These are phyloP conservation scores for Ceratina australensis DNA, from an alignment of 1,140 invertebrate species.

Conservation along the genomic window DNA sequence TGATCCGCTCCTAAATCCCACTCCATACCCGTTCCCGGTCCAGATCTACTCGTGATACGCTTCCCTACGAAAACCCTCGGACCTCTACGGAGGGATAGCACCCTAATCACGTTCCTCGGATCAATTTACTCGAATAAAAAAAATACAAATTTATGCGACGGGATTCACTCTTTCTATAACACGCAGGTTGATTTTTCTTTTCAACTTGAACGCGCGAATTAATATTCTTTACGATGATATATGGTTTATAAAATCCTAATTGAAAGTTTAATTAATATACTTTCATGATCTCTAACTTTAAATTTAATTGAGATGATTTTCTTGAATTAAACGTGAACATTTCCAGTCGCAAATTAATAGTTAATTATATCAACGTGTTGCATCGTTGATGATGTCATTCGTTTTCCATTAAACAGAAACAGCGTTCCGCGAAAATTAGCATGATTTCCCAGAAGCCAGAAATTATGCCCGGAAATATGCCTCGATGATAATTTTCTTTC, in stretches of 20 bases:
- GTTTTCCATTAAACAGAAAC: neutral
- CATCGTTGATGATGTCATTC: neutral
- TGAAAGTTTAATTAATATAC: too few species aligned
- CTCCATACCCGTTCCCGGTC: constrained; percentile 1
- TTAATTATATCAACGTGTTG: neutral
- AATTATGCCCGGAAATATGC: neutral
- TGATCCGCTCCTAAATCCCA: constrained; percentile 54
- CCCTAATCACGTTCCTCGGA: neutral
- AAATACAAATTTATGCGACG: neutral
- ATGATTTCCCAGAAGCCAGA: neutral
- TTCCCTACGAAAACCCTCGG: neutral
- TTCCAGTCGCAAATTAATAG: neutral
- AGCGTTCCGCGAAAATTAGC: neutral
- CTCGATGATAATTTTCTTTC: constrained; percentile 19
- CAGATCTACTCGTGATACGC: constrained; percentile 17
- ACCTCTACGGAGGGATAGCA: neutral
- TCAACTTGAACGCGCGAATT: too few species aligned
- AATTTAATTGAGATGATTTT: too few species aligned
- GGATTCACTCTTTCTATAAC: too few species aligned
- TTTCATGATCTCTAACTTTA: too few species aligned
- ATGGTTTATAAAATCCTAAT: too few species aligned
- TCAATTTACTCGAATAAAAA: too few species aligned
- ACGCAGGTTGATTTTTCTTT: too few species aligned
- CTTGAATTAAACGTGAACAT: neutral
- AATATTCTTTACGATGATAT: too few species aligned